Base-by-base conservation (phyloP, 2,113 vertebrate species). In the Aleadryas rufinucha region DNA sequence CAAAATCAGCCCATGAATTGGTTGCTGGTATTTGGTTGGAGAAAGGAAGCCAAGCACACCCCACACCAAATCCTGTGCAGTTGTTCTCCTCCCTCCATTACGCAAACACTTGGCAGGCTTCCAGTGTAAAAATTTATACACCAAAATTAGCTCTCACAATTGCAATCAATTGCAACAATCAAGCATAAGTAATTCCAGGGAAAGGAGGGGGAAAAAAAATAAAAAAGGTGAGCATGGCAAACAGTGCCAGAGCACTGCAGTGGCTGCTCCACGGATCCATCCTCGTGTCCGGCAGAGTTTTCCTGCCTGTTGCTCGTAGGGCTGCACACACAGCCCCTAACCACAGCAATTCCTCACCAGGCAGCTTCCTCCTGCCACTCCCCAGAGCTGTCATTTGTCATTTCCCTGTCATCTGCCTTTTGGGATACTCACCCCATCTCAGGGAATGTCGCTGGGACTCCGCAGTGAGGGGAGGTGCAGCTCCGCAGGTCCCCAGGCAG, bases 81-180 rank as follows among this genome's bases (percentile, higher is more conserved):
- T 75, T 66, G 35, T 39, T 90, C 66, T 37, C 59, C 77, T 88
- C 70, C 59, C 77, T 88, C 70, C 37, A 39, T 84, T 75, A 85
- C 84, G 81, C 88, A 78, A 86, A 93, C 75, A 76, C 53, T 87
- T 92, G 93, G 88, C 86, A 82, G 76, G 13, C 41, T 91, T 69
- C 88, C 92, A 64, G 52, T 27, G 28, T 10, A 37, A 41, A 89
- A 89, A 96, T 84, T 82, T 60, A 94, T 72, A 69, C 89, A 82
- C 80, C 71, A 95, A 93, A 92, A 97, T 96, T 94, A 96, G 88
- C 90, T 60, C 92, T 84, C 65, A 87, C 88, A 93, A 90, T 94
- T 84, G 83, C 88, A 94, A 96, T 96, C 88, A 92, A 96, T 90
- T 92, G 83, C 84, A 92, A 96, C 83, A 89, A 94, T 94, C 96